Evolutionary conservation across 1,140 invertebrate species (phyloP).

Genomic region (Drosophila suzukii): DNA sequence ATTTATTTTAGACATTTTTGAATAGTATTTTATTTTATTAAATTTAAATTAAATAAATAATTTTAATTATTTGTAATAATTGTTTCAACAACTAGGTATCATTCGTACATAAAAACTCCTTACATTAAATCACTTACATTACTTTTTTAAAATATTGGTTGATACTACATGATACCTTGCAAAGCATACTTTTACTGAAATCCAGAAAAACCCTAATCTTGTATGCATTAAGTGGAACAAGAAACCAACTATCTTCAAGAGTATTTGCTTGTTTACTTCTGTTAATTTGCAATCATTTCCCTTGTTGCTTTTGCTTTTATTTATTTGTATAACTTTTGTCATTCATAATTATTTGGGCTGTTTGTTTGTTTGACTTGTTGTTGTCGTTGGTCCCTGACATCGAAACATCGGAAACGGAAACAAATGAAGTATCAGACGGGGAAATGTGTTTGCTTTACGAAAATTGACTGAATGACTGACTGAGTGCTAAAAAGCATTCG

Average conservation of each 20-base stretch:
- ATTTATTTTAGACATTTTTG: background rate
- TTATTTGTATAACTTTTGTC: slow-evolving; percentile 80
- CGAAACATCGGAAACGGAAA: slow-evolving; percentile 73
- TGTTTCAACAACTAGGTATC: no score
- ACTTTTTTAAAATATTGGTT: no score
- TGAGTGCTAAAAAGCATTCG: slow-evolving; percentile 50
- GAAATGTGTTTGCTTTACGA: slow-evolving; percentile 52
- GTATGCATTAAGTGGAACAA: background rate
- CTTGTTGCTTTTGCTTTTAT: slow-evolving; percentile 41
- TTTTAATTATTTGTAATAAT: background rate
- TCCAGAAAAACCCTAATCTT: background rate
- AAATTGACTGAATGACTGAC: slow-evolving; percentile 59
- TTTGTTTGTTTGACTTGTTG: slow-evolving; percentile 49
- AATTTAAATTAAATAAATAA: no score
- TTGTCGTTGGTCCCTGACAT: slow-evolving; percentile 42
- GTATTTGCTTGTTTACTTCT: slow-evolving; percentile 30
- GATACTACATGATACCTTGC: background rate
- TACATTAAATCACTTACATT: no score
- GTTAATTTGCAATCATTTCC: slow-evolving; percentile 15
- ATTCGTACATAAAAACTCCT: no score
- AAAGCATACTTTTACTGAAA: no score
- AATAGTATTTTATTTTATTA: no score
- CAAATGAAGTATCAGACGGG: slow-evolving; percentile 75
- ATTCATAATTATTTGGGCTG: slow-evolving; percentile 81
- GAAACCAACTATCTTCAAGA: slow-evolving; percentile 11